Conservation (phyloP, 2,113 vertebrate genomes). For the Albula goreensis region DNA sequence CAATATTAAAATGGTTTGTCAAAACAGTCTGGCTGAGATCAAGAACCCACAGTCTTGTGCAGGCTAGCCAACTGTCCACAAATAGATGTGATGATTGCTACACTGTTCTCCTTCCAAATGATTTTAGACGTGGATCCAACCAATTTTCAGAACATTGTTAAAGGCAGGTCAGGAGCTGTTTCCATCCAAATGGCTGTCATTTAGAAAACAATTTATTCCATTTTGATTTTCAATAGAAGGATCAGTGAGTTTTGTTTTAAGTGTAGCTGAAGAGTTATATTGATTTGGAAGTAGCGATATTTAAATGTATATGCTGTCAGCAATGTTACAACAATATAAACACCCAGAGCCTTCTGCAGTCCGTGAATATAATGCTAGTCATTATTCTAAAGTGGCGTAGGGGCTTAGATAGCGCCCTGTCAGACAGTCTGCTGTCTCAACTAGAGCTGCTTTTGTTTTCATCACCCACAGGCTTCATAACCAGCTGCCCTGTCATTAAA, state of each 20-base stretch:
- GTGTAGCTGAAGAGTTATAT: background rate
- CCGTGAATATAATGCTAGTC: background rate
- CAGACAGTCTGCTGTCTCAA: background rate
- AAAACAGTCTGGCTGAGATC: background rate
- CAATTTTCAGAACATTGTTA: background rate
- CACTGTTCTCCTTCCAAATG: background rate
- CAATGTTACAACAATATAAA: background rate
- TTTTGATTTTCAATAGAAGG: background rate
- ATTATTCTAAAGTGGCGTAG: background rate
- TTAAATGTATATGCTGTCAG: background rate
- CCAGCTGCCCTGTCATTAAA: background rate
- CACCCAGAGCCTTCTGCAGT: background rate
- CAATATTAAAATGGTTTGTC: background rate
- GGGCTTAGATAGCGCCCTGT: background rate
- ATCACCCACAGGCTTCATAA: background rate
- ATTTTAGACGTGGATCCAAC: background rate
- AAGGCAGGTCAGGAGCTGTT: too few relatives aligned
- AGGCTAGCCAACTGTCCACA: background rate
- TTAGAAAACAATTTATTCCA: background rate
- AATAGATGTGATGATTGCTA: background rate
- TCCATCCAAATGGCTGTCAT: background rate
- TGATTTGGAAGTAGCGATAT: background rate
- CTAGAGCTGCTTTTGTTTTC: background rate
- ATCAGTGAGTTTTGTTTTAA: background rate
- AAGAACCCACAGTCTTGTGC: background rate